phyloP scores from a whole-genome alignment of 2,888 invertebrate genomes.

The Aphidoletes aphidimyza region DNA sequence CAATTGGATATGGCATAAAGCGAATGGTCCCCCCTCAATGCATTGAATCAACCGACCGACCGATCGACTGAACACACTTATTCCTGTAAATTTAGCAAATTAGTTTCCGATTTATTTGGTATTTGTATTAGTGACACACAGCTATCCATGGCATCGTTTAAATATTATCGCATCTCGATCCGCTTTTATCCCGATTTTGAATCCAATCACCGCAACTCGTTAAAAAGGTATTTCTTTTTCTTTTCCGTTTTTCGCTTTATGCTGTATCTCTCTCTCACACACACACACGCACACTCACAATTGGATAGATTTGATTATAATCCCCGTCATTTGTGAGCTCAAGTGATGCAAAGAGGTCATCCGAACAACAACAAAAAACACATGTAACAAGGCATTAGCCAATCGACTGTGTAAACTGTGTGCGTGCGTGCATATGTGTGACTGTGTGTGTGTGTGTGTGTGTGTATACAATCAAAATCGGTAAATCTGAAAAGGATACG shows the following conservation, averaged over 20 bases:
- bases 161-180: slow-evolving; percentile 25
- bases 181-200: background rate
- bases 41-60: background rate
- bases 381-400: slow-evolving; percentile 40
- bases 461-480: background rate
- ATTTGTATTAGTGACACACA: too few relatives aligned
- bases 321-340: slow-evolving; percentile 38
- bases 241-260: background rate
- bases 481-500: slow-evolving; percentile 48
- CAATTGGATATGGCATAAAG: background rate
- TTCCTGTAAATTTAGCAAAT: slow-evolving; percentile 50
- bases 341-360: slow-evolving; percentile 43
- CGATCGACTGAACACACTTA: background rate
- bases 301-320: slow-evolving; percentile 52
- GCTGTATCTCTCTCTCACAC: too few relatives aligned
- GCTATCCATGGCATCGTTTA: slow-evolving; percentile 52
- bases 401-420: background rate
- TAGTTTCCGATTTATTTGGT: slow-evolving; percentile 39
- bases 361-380: background rate
- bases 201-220: slow-evolving; percentile 50
- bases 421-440: background rate
- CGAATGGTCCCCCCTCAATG: background rate
- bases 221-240: slow-evolving; percentile 17
- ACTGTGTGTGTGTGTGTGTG: background rate
- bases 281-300: too few relatives aligned